Percentiles rank a stretch among this genome's conserved stretches.
These are phyloP conservation scores for Anomalospiza imberbis DNA, from an alignment of 2,797 vertebrate genomes.

Conservation along the genomic window DNA sequence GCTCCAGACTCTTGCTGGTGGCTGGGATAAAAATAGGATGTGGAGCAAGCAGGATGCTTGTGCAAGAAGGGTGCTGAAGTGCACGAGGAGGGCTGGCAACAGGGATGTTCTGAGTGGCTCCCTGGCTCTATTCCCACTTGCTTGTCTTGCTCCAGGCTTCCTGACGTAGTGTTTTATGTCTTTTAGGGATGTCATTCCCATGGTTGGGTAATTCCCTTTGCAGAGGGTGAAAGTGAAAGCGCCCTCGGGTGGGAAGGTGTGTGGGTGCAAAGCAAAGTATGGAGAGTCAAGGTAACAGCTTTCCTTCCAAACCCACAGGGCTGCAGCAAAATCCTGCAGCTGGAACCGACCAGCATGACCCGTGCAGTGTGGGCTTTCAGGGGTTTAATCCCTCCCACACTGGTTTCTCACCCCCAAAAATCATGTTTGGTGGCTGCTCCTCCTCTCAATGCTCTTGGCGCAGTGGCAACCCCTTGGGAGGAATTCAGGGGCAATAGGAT, in stretches of 20 bases:
- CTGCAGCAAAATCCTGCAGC: neutral
- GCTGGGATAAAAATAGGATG: constrained; percentile 28
- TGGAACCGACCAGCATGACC: rapidly evolving
- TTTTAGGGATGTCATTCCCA: neutral
- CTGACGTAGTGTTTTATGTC: neutral
- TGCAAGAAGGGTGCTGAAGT: neutral
- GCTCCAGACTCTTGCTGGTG: neutral
- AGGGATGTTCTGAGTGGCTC: neutral
- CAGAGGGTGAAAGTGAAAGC: neutral
- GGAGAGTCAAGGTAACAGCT: neutral
- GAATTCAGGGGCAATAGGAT: neutral
- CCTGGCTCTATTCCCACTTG: rapidly evolving
- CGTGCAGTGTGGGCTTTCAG: rapidly evolving
- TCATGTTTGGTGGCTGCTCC: neutral
- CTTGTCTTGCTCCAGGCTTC: neutral
- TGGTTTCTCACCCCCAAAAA: neutral
- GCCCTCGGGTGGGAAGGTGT: neutral
- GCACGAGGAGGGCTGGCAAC: rapidly evolving
- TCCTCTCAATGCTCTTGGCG: neutral
- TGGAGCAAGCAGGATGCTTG: neutral
- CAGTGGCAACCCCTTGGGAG: neutral
- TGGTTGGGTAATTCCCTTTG: neutral
- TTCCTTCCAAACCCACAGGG: neutral
- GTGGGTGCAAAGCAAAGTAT: neutral
- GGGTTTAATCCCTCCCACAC: neutral